Conservation (phyloP, 1,140 invertebrate genomes). For the Leptestheria dahalacensis region DNA sequence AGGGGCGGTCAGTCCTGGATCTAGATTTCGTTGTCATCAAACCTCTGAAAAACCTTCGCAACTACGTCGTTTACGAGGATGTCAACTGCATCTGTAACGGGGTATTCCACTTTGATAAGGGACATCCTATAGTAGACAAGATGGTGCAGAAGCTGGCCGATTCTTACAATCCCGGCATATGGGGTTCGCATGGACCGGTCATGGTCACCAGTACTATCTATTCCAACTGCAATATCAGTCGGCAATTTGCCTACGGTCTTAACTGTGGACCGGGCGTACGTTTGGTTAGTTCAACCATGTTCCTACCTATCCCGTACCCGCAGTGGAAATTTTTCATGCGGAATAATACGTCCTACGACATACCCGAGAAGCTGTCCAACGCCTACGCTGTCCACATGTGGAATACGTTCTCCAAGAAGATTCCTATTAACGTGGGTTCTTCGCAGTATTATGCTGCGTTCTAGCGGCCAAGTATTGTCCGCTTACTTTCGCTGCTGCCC, state of each 20-base stretch:
- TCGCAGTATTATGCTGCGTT: neutral
- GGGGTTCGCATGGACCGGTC: conserved; percentile 1
- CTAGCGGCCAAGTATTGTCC: conserved; percentile 6
- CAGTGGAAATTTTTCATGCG: neutral
- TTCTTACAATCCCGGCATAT: neutral
- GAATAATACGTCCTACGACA: neutral
- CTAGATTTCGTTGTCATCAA: conserved; percentile 52
- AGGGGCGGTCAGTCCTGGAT: conserved; percentile 59
- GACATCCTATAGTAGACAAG: neutral
- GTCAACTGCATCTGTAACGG: neutral
- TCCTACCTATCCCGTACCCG: neutral
- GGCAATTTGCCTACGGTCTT: neutral
- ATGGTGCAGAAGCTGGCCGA: neutral
- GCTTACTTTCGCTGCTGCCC: neutral
- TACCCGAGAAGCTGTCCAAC: neutral
- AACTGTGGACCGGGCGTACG: neutral
- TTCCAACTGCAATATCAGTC: neutral
- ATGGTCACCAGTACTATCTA: neutral
- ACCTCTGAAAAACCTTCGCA: conserved; percentile 8
- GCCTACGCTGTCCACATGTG: conserved; percentile 6
- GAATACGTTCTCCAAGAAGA: neutral
- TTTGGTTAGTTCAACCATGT: neutral
- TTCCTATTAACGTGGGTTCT: conserved; percentile 2
- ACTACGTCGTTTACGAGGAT: conserved; percentile 1
- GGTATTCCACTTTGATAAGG: conserved; percentile 1